Base-by-base conservation (phyloP, 2,797 vertebrate species). In the Manis crassicaudata region DNA sequence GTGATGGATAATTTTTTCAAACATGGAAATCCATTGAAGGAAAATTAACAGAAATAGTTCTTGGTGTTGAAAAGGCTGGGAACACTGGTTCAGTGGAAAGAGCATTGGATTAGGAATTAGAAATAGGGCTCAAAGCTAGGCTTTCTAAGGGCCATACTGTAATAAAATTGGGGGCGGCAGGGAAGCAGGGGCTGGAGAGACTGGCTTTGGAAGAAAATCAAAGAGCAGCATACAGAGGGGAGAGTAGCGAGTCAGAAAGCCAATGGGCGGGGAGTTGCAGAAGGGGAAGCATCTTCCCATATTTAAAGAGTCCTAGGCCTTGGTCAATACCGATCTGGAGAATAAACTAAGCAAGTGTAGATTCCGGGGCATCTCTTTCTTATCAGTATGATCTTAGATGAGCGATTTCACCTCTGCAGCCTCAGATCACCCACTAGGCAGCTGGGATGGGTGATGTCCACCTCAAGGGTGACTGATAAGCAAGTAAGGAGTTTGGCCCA, bases 1-100 rank as follows among this genome's bases (percentile, higher is more conserved):
- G 52, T 35, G 68, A 32, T n/a, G 32, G 75, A 73, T 73, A 75
- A 75, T 65, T 86, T 90, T 92, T 81, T 81, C 70, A 90, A 81
- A 89, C 25, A 29, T 35, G 37, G 79, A 81, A 46, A 40, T 23
- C n/a, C 32, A 65, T 54, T 70, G 43, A 63, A 17, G 68, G 75
- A 79, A 77, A 92, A 52, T 37, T 60, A 46, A 88, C 83, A 35
- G 72, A 68, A 56, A 40, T 56, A 32, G 35, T 84, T 60, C 10
- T 62, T 50, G 23, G 29, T 77, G 52, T 76, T 62, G 50, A 89
- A 60, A 72, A 92, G 52, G 13, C 54, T 56, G 32, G 60, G 37
- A 63, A 62, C 35, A 18, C 32, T 1, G 37, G 73, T 18, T 16
- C 27, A 10, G 4, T 17, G 7, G 29, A 27, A 68, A 65, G 81